These are phyloP conservation scores for Cynopterus sphinx DNA, from an alignment of 2,797 vertebrate genomes.

Conservation along the genomic window DNA sequence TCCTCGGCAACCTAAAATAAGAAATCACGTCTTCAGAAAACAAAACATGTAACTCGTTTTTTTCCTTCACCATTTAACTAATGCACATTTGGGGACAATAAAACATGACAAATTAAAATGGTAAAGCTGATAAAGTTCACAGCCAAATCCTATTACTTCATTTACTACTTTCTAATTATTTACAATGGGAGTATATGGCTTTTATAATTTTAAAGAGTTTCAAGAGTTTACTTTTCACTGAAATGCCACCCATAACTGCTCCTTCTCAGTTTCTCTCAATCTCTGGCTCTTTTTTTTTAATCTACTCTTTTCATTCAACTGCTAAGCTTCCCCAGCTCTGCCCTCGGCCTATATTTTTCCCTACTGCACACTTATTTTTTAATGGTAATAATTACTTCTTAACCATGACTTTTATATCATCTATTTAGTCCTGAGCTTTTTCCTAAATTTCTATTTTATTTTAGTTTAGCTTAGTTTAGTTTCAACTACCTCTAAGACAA, in stretches of 20 bases:
- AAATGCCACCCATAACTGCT: background rate
- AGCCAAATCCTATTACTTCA: background rate
- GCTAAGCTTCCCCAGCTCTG: background rate
- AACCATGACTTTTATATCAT: background rate
- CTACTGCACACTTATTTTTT: background rate
- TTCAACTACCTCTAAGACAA: background rate
- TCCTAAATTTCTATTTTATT: background rate
- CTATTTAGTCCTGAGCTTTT: background rate
- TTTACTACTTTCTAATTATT: background rate
- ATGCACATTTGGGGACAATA: background rate
- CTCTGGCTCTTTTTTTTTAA: background rate
- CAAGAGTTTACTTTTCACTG: background rate
- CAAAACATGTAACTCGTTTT: background rate
- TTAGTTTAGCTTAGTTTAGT: background rate
- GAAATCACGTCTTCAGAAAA: constrained; percentile 52
- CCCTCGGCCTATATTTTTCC: background rate
- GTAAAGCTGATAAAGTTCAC: background rate
- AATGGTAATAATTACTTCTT: background rate
- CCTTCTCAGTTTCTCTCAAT: background rate
- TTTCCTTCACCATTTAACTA: background rate
- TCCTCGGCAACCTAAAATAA: constrained; percentile 93
- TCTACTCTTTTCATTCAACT: background rate
- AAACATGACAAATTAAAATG: constrained; percentile 32
- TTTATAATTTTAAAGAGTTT: background rate
- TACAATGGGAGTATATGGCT: background rate